Conservation (phyloP, 2,888 invertebrate species). For the Eurytoma adleriae region DNA sequence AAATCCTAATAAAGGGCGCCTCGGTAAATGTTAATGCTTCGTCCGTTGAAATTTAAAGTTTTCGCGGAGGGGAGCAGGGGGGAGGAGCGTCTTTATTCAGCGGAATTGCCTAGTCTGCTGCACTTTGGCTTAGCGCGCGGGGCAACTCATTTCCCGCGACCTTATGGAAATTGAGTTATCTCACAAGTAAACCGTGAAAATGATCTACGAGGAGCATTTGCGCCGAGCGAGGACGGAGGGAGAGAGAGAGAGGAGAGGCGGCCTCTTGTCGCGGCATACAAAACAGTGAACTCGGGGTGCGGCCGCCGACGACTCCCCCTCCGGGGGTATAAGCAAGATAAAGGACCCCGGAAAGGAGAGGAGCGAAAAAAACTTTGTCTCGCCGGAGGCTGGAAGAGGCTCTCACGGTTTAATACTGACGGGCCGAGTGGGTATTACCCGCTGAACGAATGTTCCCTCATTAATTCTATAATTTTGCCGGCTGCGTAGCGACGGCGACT, state of each 20-base stretch:
- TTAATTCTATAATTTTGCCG: conserved; percentile 70
- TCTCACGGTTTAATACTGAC: conserved; percentile 37
- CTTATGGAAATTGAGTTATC: conserved; percentile 57
- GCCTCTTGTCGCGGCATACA: conserved; percentile 57
- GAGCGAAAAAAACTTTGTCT: conserved; percentile 49
- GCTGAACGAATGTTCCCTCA: conserved; percentile 68
- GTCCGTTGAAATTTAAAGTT: conserved; percentile 50
- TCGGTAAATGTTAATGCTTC: conserved; percentile 44
- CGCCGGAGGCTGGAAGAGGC: conserved; percentile 23
- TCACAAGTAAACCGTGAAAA: conserved; percentile 55
- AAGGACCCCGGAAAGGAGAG: conserved; percentile 56
- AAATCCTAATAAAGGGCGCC: conserved; percentile 50
- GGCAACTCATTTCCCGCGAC: conserved; percentile 40
- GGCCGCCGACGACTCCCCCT: background rate
- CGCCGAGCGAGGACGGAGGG: conserved; percentile 14
- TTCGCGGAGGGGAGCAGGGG: conserved; percentile 1
- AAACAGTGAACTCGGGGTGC: conserved; percentile 52
- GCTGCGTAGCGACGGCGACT: background rate
- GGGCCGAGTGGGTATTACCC: conserved; percentile 59
- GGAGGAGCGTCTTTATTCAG: conserved; percentile 43
- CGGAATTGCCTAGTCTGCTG: conserved; percentile 47
- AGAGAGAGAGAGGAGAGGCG: background rate
- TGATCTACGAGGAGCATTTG: conserved; percentile 58
- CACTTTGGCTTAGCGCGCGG: conserved; percentile 50
- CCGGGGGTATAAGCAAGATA: conserved; percentile 53